Evolutionary conservation across 1,140 invertebrate genomes (phyloP), one percentile per base, ranked within the genome.

Genomic region (Coboldia fuscipes): DNA sequence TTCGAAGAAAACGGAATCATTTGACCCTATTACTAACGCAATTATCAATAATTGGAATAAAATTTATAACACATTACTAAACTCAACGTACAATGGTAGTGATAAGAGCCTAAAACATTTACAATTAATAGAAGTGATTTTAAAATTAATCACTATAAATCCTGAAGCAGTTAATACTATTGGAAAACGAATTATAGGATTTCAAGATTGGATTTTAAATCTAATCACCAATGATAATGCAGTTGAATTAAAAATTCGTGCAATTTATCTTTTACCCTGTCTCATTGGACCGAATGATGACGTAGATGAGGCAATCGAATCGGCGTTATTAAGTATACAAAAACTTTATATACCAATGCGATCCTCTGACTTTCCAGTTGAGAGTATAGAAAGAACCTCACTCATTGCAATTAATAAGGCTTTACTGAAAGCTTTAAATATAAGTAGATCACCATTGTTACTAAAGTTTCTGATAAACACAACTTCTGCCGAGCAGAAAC

Each of bases 321-420:
- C 12, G 9, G 34, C 34, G 2, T 19, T 39, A 8, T 14, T 36
- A 33, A 21, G 24, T 9, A 16, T 39, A 16, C 34, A 34, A 10
- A 6, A 16, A 10, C 8, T 26, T 15, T 26, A 39, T 17, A 24
- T 39, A 15, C 38, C 38, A 17, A 23, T 39, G 19, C 19, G 30
- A 24, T 33, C 34, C 3, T 17, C 14, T 6, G 38, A 39, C 18
- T 36, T 39, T 20, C 3, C 22, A 3, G 26, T 28, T 13, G 33
- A 27, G 16, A 39, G 38, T 14, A 9, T 36, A 6, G 17, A 39
- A 19, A 8, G 27, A 29, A 23, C 34, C 3, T n/a, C n/a, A n/a
- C n/a, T n/a, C n/a, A n/a, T n/a, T n/a, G n/a, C n/a, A n/a, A n/a
- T n/a, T n/a, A n/a, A n/a, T n/a, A n/a, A n/a, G n/a, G 16, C 14